A percentile compares a stretch with the other conserved stretches of the same genome.
Conservation (phyloP, 2,888 invertebrate species). For the Atherix ibis region DNA sequence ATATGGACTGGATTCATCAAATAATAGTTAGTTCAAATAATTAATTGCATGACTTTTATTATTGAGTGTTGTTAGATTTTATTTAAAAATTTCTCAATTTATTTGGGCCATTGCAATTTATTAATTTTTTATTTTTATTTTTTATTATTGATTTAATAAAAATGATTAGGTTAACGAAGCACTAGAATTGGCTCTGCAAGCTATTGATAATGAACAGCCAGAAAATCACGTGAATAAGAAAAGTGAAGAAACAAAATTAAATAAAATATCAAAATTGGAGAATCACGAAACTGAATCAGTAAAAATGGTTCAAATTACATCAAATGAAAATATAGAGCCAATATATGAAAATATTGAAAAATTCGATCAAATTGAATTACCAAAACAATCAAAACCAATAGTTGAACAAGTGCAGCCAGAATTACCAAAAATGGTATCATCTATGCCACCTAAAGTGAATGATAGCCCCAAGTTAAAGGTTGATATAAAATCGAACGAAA, state of each 20-base stretch:
- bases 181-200: constrained; percentile 45
- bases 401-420: neutral
- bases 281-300: neutral
- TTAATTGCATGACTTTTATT: no score
- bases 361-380: neutral
- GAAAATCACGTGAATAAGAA: neutral
- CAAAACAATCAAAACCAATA: neutral
- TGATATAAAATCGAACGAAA: constrained; percentile 8
- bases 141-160: no score
- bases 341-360: constrained; percentile 34
- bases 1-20: no score
- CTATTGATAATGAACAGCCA: constrained; percentile 39
- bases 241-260: no score
- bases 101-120: no score
- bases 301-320: neutral
- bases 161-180: constrained; percentile 51
- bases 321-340: constrained; percentile 19
- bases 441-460: neutral
- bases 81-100: no score
- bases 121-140: no score
- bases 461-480: neutral
- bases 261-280: neutral
- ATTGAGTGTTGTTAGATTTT: no score
- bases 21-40: no score
- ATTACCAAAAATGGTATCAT: neutral